Evolutionary conservation across 2,888 invertebrate species (phyloP).

Genomic region (Cordilura impudica): DNA sequence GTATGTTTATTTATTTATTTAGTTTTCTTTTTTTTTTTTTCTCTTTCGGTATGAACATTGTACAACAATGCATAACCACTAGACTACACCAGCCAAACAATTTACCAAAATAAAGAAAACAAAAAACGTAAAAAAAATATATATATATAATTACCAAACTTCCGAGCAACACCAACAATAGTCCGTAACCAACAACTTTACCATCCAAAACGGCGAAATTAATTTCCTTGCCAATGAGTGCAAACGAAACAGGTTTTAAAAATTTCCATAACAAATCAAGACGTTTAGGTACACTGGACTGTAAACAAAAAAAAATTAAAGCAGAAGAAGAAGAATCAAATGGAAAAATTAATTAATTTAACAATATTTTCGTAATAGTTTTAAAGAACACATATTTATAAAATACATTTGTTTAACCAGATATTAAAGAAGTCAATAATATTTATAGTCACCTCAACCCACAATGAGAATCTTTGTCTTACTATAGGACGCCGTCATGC

Average conservation of each 20-base stretch:
- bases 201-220: slow-evolving; percentile 80
- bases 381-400: too few relatives aligned
- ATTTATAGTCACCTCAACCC: too few relatives aligned
- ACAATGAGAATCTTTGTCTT: too few relatives aligned
- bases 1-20: too few relatives aligned
- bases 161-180: slow-evolving; percentile 76
- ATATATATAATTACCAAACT: slow-evolving; percentile 78
- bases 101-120: background rate
- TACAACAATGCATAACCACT: slow-evolving; percentile 26
- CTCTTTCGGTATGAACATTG: background rate
- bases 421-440: too few relatives aligned
- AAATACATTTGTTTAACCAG: too few relatives aligned
- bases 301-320: slow-evolving; percentile 48
- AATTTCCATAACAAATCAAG: slow-evolving; percentile 84
- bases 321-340: too few relatives aligned
- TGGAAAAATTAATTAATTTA: background rate
- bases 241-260: slow-evolving; percentile 87
- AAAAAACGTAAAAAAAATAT: background rate
- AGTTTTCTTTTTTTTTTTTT: background rate
- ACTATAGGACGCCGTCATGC: too few relatives aligned
- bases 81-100: slow-evolving; percentile 71
- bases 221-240: slow-evolving; percentile 87
- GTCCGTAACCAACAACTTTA: slow-evolving; percentile 79
- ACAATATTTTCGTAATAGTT: background rate
- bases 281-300: slow-evolving; percentile 80